Conservation (phyloP, 2,888 invertebrate genomes). For the Acronicta leporina region DNA sequence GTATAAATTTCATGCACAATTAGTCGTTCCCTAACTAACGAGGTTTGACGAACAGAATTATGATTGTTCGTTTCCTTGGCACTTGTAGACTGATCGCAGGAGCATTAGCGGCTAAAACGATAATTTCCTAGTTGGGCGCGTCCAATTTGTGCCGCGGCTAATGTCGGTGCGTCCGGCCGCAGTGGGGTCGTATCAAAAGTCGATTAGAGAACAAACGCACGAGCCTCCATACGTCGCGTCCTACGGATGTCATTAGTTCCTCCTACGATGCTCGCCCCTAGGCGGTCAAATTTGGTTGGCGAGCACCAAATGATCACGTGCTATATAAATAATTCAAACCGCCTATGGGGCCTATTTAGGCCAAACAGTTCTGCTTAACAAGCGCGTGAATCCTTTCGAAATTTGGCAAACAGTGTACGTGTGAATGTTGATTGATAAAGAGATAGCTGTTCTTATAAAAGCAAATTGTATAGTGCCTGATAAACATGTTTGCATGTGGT, state of each 20-base stretch:
- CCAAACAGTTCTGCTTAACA: not conserved
- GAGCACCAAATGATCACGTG: not conserved
- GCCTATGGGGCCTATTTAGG: not conserved
- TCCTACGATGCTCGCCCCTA: not conserved
- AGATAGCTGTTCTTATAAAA: not conserved
- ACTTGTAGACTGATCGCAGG: slow-evolving; percentile 17
- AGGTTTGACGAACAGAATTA: slow-evolving; percentile 14
- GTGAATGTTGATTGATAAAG: not conserved
- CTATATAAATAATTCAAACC: not conserved
- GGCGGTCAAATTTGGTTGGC: not conserved
- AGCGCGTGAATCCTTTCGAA: not conserved
- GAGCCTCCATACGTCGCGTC: slow-evolving; percentile 10
- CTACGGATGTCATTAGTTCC: slow-evolving; percentile 35
- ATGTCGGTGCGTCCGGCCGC: slow-evolving; percentile 39
- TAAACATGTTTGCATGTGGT: not conserved
- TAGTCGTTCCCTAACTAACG: slow-evolving; percentile 17
- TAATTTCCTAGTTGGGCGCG: slow-evolving; percentile 48
- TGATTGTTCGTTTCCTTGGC: slow-evolving; percentile 38
- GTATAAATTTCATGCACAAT: slow-evolving; percentile 28
- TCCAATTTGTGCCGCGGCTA: slow-evolving; percentile 46
- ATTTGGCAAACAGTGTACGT: not conserved
- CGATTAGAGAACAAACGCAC: slow-evolving; percentile 48
- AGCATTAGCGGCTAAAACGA: slow-evolving; percentile 42
- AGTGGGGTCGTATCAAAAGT: slow-evolving; percentile 49
- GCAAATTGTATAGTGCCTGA: not conserved